Conservation (phyloP, 2,888 invertebrate species). For the Dynastes tityus region DNA sequence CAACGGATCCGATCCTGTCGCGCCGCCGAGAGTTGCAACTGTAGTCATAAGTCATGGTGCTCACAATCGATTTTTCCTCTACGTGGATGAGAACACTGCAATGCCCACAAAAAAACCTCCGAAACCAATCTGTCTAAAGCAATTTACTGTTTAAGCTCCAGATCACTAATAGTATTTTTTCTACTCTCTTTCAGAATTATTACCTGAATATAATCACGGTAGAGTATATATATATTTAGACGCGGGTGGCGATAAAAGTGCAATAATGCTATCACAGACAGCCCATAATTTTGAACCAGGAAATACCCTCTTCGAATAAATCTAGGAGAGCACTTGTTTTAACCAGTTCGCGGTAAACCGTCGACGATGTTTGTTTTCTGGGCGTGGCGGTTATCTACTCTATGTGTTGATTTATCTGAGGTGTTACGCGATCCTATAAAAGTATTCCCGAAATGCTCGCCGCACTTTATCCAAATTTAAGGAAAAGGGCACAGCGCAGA, state of each 20-base stretch:
- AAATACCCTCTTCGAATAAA: constrained; percentile 53
- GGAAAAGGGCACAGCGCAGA: constrained; percentile 43
- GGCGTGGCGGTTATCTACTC: constrained; percentile 57
- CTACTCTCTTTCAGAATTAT: constrained; percentile 18
- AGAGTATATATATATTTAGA: constrained; percentile 23
- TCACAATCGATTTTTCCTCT: too few species aligned
- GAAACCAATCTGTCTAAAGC: constrained; percentile 25
- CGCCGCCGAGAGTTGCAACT: too few species aligned
- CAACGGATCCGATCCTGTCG: too few species aligned
- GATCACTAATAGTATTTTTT: constrained; percentile 9
- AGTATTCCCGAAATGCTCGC: constrained; percentile 55
- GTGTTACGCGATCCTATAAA: constrained; percentile 57
- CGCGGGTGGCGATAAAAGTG: constrained; percentile 46
- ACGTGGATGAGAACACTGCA: too few species aligned
- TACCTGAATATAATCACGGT: constrained; percentile 33
- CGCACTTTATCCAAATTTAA: constrained; percentile 55
- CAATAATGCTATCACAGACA: constrained; percentile 51
- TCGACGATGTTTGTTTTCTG: constrained; percentile 50
- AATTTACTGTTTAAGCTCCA: constrained; percentile 24
- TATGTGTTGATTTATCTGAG: constrained; percentile 60
- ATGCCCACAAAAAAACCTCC: neutral
- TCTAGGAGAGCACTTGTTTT: constrained; percentile 56
- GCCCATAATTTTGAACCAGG: constrained; percentile 49
- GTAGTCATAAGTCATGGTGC: too few species aligned
- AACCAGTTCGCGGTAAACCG: constrained; percentile 53